phyloP scores from a whole-genome alignment of 2,888 invertebrate genomes.

The Apeira syringaria region DNA sequence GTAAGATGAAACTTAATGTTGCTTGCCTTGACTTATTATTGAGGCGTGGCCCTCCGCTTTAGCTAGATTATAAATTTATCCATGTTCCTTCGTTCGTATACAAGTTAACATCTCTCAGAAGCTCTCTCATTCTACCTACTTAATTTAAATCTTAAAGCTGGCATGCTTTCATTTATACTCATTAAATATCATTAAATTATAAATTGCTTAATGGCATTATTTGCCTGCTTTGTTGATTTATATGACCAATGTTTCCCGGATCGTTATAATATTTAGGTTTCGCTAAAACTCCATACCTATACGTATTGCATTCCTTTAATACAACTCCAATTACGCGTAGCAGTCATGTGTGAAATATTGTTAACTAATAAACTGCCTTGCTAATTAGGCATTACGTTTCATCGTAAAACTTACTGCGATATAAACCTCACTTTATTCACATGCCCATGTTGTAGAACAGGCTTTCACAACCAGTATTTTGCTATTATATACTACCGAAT shows the following conservation, averaged over 20 bases:
- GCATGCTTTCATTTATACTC: too few species aligned
- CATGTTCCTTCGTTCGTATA: too few species aligned
- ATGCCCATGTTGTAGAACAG: conserved; percentile 35
- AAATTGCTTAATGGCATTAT: too few species aligned
- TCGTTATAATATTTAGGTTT: neutral
- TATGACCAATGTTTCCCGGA: neutral
- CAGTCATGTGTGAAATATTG: conserved; percentile 46
- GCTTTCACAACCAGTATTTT: conserved; percentile 39
- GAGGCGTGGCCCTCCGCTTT: conserved; percentile 2
- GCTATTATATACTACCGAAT: conserved; percentile 21
- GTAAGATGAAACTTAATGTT: conserved; percentile 27
- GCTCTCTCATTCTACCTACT: too few species aligned
- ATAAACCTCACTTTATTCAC: conserved; percentile 30
- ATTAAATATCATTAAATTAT: too few species aligned
- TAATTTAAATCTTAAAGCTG: too few species aligned
- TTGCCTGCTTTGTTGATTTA: too few species aligned
- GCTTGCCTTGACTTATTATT: conserved; percentile 32
- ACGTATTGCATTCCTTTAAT: conserved; percentile 29
- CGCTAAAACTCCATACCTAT: conserved; percentile 9
- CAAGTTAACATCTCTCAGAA: too few species aligned
- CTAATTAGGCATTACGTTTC: conserved; percentile 46
- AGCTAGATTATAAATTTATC: neutral
- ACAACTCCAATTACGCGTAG: conserved; percentile 36
- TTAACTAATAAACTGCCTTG: conserved; percentile 40
- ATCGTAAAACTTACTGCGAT: conserved; percentile 40